phyloP scores from a whole-genome alignment of 2,113 vertebrate genomes.

The Edolisoma coerulescens region DNA sequence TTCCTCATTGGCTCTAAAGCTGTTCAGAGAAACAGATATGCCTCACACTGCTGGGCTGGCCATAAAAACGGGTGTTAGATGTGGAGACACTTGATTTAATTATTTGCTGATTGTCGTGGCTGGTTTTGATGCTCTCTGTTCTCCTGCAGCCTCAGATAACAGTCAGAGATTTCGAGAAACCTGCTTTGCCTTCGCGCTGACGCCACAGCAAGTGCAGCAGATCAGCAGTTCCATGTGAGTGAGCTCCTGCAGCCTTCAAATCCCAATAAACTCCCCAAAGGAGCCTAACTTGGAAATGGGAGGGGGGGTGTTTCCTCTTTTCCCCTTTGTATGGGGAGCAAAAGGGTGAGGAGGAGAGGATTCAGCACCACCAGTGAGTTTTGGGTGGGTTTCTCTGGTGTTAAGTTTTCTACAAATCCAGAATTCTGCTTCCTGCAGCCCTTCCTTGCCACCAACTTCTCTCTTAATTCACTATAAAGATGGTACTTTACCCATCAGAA shows the following conservation, averaged over 20 bases:
- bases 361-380: background rate
- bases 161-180: slow-evolving; percentile 98
- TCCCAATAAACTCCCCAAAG: fast-evolving
- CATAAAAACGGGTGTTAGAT: background rate
- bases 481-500: background rate
- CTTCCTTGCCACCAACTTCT: background rate
- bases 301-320: background rate
- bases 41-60: background rate
- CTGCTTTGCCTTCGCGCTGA: slow-evolving; percentile 96
- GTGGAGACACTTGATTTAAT: background rate
- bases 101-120: background rate
- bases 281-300: too few relatives aligned
- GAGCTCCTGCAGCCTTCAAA: background rate
- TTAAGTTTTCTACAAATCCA: background rate
- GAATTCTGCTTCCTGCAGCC: background rate
- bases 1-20: background rate
- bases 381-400: background rate
- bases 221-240: slow-evolving; percentile 98
- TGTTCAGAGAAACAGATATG: background rate
- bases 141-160: slow-evolving; percentile 89
- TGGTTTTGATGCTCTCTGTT: slow-evolving; percentile 44
- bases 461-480: fast-evolving
- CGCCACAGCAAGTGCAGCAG: slow-evolving; percentile 97
- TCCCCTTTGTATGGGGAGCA: background rate
- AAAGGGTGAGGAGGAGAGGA: background rate